Percentiles rank a stretch among this genome's conserved stretches.
phyloP scores from a whole-genome alignment of 2,888 invertebrate species.

The Cerceris ruficornis region DNA sequence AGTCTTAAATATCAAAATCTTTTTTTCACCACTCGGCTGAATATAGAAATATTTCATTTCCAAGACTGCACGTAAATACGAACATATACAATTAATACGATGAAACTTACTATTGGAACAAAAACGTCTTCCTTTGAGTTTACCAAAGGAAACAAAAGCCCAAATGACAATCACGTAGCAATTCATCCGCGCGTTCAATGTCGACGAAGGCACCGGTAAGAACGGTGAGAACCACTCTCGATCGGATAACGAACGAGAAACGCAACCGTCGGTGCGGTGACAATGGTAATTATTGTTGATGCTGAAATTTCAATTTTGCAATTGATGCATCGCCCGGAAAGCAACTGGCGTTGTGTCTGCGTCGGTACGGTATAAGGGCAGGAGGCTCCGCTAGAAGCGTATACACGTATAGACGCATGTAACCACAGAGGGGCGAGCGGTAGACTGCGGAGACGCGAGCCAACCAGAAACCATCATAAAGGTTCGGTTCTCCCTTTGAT shows the following conservation, averaged over 20 bases:
- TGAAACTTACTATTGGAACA: too few relatives aligned
- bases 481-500: slow-evolving; percentile 80
- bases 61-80: too few relatives aligned
- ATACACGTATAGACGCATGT: slow-evolving; percentile 32
- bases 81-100: too few relatives aligned
- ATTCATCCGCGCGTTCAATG: not conserved
- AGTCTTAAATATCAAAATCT: too few relatives aligned
- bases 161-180: too few relatives aligned
- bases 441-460: slow-evolving; percentile 75
- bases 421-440: slow-evolving; percentile 72
- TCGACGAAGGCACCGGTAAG: not conserved
- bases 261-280: slow-evolving; percentile 63
- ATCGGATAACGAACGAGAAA: slow-evolving; percentile 60
- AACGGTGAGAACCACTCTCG: slow-evolving; percentile 61
- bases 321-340: slow-evolving; percentile 73
- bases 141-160: too few relatives aligned
- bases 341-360: slow-evolving; percentile 48
- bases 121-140: too few relatives aligned
- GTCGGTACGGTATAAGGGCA: slow-evolving; percentile 42
- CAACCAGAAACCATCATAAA: slow-evolving; percentile 80
- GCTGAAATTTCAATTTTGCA: slow-evolving; percentile 78
- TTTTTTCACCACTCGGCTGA: too few relatives aligned
- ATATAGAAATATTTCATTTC: too few relatives aligned
- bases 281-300: slow-evolving; percentile 76
- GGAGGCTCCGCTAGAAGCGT: slow-evolving; percentile 27